Evolutionary conservation across 1,140 invertebrate genomes (phyloP).

Genomic region (Maniola jurtina): DNA sequence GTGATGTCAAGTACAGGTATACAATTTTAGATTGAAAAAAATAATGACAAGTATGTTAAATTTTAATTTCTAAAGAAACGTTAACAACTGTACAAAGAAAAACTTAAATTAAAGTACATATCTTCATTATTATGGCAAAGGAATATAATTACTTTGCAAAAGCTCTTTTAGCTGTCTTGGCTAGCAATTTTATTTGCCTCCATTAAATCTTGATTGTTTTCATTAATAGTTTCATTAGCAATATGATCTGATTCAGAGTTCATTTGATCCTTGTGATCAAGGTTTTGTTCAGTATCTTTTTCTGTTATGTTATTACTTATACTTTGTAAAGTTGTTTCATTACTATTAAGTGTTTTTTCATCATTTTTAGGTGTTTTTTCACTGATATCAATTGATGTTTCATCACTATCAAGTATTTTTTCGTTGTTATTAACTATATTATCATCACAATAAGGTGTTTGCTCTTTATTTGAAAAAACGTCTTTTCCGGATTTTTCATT

Average conservation of each 20-base stretch:
- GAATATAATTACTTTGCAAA: conserved; percentile 25
- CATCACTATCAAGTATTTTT: too few species aligned
- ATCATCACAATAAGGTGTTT: neutral
- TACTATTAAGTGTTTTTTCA: neutral
- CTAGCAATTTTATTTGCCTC: conserved; percentile 5
- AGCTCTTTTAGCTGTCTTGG: conserved; percentile 3
- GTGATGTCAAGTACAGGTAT: too few species aligned
- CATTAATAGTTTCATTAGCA: conserved; percentile 12
- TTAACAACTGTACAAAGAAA: conserved; percentile 37
- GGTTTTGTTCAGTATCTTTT: neutral
- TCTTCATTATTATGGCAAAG: conserved; percentile 26
- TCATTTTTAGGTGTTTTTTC: too few species aligned
- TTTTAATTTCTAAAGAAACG: conserved; percentile 34
- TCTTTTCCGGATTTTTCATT: conserved; percentile 11
- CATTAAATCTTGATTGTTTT: conserved; percentile 3
- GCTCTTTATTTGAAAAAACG: neutral
- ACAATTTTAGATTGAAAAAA: conserved; percentile 1
- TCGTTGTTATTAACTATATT: neutral
- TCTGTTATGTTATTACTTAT: neutral
- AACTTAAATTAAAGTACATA: conserved; percentile 29
- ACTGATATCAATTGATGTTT: too few species aligned
- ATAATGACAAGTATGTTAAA: conserved; percentile 15
- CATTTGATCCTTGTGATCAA: neutral
- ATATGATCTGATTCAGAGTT: neutral
- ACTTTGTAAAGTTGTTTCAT: neutral